A percentile compares a stretch with the other conserved stretches of the same genome.
These are phyloP conservation scores for Clostera curtula DNA, from an alignment of 2,888 invertebrate genomes.

Conservation along the genomic window DNA sequence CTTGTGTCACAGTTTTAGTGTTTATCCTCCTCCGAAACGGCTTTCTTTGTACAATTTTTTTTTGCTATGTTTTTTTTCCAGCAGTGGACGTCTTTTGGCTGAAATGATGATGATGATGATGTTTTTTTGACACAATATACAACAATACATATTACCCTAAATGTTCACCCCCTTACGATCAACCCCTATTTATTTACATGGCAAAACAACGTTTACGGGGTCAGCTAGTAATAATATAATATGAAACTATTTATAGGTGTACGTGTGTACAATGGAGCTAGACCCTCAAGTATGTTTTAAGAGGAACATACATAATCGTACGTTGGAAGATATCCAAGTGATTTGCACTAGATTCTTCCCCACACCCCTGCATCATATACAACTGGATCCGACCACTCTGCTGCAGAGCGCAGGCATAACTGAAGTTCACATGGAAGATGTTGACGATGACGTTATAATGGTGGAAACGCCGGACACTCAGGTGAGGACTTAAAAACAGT, in stretches of 20 bases:
- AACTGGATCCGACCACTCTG: slow-evolving; percentile 87
- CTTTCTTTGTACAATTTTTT: no score
- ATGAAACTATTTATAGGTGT: slow-evolving; percentile 78
- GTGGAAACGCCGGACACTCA: slow-evolving; percentile 59
- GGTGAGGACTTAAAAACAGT: slow-evolving; percentile 47
- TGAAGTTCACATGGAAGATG: slow-evolving; percentile 91
- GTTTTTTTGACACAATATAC: no score
- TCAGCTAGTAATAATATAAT: no score
- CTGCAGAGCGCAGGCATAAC: slow-evolving; percentile 88
- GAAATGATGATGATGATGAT: no score
- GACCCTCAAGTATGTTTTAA: slow-evolving; percentile 86
- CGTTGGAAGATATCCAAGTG: slow-evolving; percentile 83
- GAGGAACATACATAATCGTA: slow-evolving; percentile 89
- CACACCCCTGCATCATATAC: slow-evolving; percentile 87
- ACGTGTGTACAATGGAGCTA: slow-evolving; percentile 90
- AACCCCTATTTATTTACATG: no score
- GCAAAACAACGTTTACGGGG: no score
- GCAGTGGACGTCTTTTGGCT: no score
- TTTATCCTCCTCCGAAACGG: no score
- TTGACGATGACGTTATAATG: slow-evolving; percentile 59
- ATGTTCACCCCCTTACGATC: no score
- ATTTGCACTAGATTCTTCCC: slow-evolving; percentile 82
- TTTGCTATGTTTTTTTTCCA: no score
- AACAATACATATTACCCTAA: no score
- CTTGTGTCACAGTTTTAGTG: no score